Base-by-base conservation (phyloP, 1,140 invertebrate genomes). In the Solen grandis region DNA sequence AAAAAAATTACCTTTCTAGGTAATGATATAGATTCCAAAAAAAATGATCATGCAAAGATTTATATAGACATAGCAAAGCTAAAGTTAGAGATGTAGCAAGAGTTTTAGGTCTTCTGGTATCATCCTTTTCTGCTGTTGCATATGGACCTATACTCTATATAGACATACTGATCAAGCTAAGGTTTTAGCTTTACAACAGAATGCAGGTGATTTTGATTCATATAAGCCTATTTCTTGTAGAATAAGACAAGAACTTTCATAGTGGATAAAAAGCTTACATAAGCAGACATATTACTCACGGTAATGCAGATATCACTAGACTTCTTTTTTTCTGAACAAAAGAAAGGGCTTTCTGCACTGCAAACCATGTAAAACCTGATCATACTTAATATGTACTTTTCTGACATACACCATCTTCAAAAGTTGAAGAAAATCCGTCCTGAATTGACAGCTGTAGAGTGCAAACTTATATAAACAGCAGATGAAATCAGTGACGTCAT, bases 1-100 rank as follows among this genome's bases (percentile, higher is more conserved):
- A 29, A 68, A 55, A 50, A 55, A 68, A 73, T 73, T 35, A 57
- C 38, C 38, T 83, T 65, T 63, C 54, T 80, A 19, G 74, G 83
- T 35, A 59, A 59, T 74, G 31, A 72, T 36, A 69, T 84, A 57
- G 68, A 83, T 68, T 79, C 79, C 10, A 36, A 41, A 13, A 31
- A 36, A 22, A 77, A 81, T 31, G 36, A 70, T 41, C 27, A 70
- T 70, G 68, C 52, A 55, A 31, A 1, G 52, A 54, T 2, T 31
- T 70, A 36, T 4, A 19, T 1, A 60, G 27, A 13, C 29, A 74
- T 33, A 0, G 22, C 2, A n/a, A 2, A 50, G 13, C 14, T n/a
- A 35, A 1, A 35, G 62, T 74, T 3, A 54, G 70, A 41, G 27
- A 62, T n/a, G 55, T 74, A 16, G 55, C 57, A 2, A 36, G 38